Evolutionary conservation across 2,888 invertebrate genomes (phyloP).

Genomic region (Tetheella fluctuosa): DNA sequence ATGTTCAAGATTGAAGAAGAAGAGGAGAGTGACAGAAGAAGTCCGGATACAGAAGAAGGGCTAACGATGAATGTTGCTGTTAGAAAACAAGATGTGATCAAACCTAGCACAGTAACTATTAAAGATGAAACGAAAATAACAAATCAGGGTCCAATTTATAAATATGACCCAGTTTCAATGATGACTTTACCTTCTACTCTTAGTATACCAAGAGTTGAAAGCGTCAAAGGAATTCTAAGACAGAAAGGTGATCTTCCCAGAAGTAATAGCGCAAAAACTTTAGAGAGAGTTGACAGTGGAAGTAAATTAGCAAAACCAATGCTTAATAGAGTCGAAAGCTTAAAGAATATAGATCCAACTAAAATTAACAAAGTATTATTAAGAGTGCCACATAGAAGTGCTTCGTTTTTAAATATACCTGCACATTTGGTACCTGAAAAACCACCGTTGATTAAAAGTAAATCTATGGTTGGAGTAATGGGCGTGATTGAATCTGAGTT

Average conservation of each 20-base stretch:
- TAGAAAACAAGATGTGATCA: conserved; percentile 73
- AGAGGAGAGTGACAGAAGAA: conserved; percentile 69
- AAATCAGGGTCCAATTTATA: conserved; percentile 64
- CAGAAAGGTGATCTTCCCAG: conserved; percentile 58
- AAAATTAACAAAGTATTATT: conserved; percentile 73
- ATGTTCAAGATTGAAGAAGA: conserved; percentile 82
- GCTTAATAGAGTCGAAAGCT: conserved; percentile 73
- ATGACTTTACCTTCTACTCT: conserved; percentile 64
- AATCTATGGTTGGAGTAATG: conserved; percentile 73
- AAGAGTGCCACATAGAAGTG: conserved; percentile 77
- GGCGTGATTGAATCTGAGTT: conserved; percentile 57
- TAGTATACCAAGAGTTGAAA: conserved; percentile 71
- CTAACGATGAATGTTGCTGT: conserved; percentile 72
- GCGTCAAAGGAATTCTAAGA: conserved; percentile 71
- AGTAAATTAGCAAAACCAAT: conserved; percentile 54
- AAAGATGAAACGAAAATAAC: conserved; percentile 78
- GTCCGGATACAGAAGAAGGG: conserved; percentile 73
- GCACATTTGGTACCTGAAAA: conserved; percentile 70
- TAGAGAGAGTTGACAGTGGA: conserved; percentile 67
- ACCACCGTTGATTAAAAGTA: conserved; percentile 71
- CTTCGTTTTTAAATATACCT: conserved; percentile 78
- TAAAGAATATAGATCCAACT: conserved; percentile 71
- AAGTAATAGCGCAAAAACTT: conserved; percentile 68
- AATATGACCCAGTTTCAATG: conserved; percentile 70
- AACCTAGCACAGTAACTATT: conserved; percentile 74